A percentile compares a stretch with the other conserved stretches of the same genome.
These are phyloP conservation scores for Lasaia peninsularis DNA, from an alignment of 1,140 invertebrate genomes.

Conservation along the genomic window DNA sequence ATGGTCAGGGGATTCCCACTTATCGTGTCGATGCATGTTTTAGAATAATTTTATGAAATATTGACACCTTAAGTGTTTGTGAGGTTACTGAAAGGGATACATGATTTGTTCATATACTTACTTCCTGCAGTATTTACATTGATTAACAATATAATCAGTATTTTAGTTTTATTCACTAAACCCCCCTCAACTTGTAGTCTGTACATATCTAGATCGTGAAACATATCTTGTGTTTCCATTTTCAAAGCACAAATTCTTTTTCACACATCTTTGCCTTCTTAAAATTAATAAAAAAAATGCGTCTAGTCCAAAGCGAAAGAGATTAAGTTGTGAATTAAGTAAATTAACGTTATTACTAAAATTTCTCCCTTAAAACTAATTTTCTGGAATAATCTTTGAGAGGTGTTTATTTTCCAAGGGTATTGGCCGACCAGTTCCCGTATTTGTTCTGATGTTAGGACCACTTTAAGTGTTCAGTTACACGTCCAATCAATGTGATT, in stretches of 20 bases:
- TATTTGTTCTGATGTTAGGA: constrained; percentile 52
- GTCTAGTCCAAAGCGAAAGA: constrained; percentile 75
- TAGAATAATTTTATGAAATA: constrained; percentile 56
- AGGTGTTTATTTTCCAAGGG: constrained; percentile 24
- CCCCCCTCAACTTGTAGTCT: constrained; percentile 37
- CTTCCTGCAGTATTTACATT: constrained; percentile 19
- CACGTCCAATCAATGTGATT: constrained; percentile 72
- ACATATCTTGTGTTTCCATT: constrained; percentile 35
- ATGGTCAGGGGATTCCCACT: constrained; percentile 29
- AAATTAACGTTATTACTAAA: constrained; percentile 51
- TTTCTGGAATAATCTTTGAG: constrained; percentile 26
- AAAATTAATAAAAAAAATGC: constrained; percentile 66
- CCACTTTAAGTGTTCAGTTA: constrained; percentile 72
- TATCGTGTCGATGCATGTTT: constrained; percentile 53
- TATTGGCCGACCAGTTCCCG: constrained; percentile 23
- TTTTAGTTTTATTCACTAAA: constrained; percentile 60
- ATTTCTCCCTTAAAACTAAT: constrained; percentile 36
- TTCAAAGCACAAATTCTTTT: constrained; percentile 51
- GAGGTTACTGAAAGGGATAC: constrained; percentile 13
- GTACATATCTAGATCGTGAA: constrained; percentile 52
- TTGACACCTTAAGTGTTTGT: constrained; percentile 37
- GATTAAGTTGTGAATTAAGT: constrained; percentile 70
- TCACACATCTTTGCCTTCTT: constrained; percentile 74
- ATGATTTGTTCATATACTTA: background rate
- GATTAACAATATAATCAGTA: constrained; percentile 63